A percentile compares a stretch with the other conserved stretches of the same genome.
Conservation (phyloP, 92 coral and sea anemone species). For the Porites divaricata region DNA sequence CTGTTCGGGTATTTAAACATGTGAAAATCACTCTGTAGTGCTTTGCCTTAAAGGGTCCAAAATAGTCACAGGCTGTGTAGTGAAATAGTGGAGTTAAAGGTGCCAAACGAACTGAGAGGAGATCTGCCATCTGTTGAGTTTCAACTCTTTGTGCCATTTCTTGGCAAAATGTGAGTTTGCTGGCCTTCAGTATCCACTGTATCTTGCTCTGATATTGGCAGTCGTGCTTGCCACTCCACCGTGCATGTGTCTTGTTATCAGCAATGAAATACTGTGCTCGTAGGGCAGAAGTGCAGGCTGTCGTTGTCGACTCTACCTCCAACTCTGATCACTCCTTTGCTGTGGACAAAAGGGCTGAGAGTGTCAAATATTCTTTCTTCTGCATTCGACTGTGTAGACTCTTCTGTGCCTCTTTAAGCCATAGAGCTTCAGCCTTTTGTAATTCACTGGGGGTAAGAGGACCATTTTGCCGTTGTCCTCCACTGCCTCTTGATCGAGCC, state of each 20-base stretch:
- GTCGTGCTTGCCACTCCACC: slow-evolving; percentile 59
- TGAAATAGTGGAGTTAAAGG: slow-evolving; percentile 63
- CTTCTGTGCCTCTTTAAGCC: slow-evolving; percentile 51
- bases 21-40: slow-evolving; percentile 72
- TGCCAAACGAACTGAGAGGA: slow-evolving; percentile 38
- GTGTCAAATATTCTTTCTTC: slow-evolving; percentile 38
- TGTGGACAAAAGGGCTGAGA: slow-evolving; percentile 53
- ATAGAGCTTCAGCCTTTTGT: slow-evolving; percentile 34
- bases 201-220: slow-evolving; percentile 47
- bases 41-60: slow-evolving; percentile 59
- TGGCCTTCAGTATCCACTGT: no score
- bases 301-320: slow-evolving; percentile 58
- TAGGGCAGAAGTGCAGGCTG: slow-evolving; percentile 58
- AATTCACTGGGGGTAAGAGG: slow-evolving; percentile 36
- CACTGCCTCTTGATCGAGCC: slow-evolving; percentile 7
- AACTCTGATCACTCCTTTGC: slow-evolving; percentile 56
- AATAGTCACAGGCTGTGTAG: slow-evolving; percentile 69
- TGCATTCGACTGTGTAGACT: slow-evolving; percentile 13
- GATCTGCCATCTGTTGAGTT: slow-evolving; percentile 59
- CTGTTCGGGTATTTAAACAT: slow-evolving; percentile 67
- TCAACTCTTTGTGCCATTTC: slow-evolving; percentile 40
- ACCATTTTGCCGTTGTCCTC: not conserved
- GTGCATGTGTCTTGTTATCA: slow-evolving; percentile 41
- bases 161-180: no score
- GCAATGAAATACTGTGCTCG: slow-evolving; percentile 52